Percentiles rank a stretch among this genome's conserved stretches.
Conservation (phyloP, 2,113 vertebrate genomes). For the Narcine bancroftii region DNA sequence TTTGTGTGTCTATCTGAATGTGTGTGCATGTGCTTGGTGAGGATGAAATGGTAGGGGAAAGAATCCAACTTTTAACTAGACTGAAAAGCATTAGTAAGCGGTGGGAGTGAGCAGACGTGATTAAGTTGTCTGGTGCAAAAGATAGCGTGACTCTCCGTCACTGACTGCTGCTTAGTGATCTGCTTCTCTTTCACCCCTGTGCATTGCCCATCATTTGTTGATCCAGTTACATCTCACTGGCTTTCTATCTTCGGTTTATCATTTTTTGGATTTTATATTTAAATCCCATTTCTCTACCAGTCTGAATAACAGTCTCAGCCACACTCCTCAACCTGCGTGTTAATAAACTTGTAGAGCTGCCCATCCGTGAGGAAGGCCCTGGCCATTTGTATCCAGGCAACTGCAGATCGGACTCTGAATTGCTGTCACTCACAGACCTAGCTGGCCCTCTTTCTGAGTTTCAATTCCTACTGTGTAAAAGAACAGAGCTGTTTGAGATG, state of each 20-base stretch:
- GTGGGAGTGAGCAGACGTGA: not conserved
- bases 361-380: slow-evolving; percentile 23
- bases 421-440: not conserved
- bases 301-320: not conserved
- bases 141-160: not conserved
- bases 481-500: not conserved
- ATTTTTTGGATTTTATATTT: not conserved
- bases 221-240: not conserved
- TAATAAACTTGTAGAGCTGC: slow-evolving; percentile 30
- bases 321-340: not conserved
- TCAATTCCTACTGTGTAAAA: not conserved
- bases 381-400: slow-evolving; percentile 22
- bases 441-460: not conserved
- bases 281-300: not conserved
- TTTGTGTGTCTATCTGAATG: not conserved
- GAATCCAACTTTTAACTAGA: not conserved
- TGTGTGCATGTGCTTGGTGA: not conserved
- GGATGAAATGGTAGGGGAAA: not conserved
- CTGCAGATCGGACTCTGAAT: not conserved
- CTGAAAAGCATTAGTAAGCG: not conserved
- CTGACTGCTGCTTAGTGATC: not conserved
- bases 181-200: not conserved
- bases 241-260: not conserved
- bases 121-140: not conserved
- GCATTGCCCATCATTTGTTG: not conserved